Evolutionary conservation across 1,140 invertebrate species (phyloP).

Genomic region (Drosophila tsacasi): DNA sequence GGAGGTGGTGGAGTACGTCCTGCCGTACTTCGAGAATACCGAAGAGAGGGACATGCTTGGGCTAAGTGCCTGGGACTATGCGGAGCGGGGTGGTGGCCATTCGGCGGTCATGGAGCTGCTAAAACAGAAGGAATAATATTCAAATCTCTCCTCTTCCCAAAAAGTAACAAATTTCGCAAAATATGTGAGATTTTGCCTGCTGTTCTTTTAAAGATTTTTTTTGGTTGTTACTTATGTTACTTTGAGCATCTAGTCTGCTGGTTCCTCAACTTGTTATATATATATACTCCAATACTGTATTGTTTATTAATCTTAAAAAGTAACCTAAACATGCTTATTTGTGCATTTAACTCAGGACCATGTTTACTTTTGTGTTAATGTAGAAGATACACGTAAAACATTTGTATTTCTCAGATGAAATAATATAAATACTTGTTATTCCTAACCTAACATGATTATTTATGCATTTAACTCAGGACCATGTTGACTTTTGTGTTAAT

Average conservation of each 20-base stretch:
- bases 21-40: constrained; percentile 84
- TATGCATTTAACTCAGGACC: not conserved
- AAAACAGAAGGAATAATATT: not conserved
- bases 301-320: not conserved
- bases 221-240: not conserved
- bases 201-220: not conserved
- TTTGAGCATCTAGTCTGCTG: constrained; percentile 12
- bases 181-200: not conserved
- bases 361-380: not conserved
- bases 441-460: no score
- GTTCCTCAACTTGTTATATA: not conserved
- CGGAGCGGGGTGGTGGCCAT: constrained; percentile 71
- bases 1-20: constrained; percentile 84
- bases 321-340: not conserved
- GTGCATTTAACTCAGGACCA: not conserved
- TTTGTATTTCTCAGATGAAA: not conserved
- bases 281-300: not conserved
- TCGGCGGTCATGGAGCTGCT: constrained; percentile 59
- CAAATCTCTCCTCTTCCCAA: constrained; percentile 11
- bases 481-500: not conserved
- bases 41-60: constrained; percentile 85
- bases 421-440: not conserved
- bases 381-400: not conserved
- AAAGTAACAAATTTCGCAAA: not conserved
- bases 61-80: constrained; percentile 86